Evolutionary conservation across 2,797 vertebrate genomes (phyloP), one percentile per base, ranked within the genome.

Genomic region (Orestias chungarensis): DNA sequence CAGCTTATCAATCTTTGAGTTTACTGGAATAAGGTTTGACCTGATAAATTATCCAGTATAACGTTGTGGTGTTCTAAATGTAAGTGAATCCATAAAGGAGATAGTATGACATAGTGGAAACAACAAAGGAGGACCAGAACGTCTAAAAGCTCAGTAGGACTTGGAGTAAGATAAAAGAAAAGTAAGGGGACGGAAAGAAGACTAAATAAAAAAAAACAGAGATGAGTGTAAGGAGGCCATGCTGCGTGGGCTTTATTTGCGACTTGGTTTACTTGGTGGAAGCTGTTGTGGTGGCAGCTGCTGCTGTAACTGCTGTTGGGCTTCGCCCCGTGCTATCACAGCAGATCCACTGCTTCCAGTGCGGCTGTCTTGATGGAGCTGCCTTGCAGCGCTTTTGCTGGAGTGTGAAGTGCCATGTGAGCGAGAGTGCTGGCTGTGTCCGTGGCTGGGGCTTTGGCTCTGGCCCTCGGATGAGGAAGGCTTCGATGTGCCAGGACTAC

Each of bases 181-280:
- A 29, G 55, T 84, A 82, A 61, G 59, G 66, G 7, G 33, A 57
- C 17, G 17, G 17, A 77, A 59, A 68, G 82, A 72, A 75, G 15
- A 89, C 75, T 64, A 75, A 23, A 91, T 93, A 88, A 89, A 92
- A 95, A 95, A 82, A 82, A 81, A 92, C 95, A 96, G 93, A 94
- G 95, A 97, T 97, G 96, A 96, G 95, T 94, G 96, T 93, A 93
- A 96, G 96, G 96, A 96, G 95, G 97, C 97, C 97, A 98, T 99
- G 97, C 97, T 96, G 97, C 96, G 95, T 95, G 93, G 95, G 90
- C 91, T 95, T 97, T 97, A 99, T 97, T 96, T 97, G 96, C 95
- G 96, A 96, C 95, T 96, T 89, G 92, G 92, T 99, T 99, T 99
- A 99, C 97, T 98, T 99, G 97, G 96, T 96, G 97, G 97, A 86